These are phyloP conservation scores for Cisticola juncidis DNA, from an alignment of 2,113 vertebrate species.

Conservation along the genomic window DNA sequence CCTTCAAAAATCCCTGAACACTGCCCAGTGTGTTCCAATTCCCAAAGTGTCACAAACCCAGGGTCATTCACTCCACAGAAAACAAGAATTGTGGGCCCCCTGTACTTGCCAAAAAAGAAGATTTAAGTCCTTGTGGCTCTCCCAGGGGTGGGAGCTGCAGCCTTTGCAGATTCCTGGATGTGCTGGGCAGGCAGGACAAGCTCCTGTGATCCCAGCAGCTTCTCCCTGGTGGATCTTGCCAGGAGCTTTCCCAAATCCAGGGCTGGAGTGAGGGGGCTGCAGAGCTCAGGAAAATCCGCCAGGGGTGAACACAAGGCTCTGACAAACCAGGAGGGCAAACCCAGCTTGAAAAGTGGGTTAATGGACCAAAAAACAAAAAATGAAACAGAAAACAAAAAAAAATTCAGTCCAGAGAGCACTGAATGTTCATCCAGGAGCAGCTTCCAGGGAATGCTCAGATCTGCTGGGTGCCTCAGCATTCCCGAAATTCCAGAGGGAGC, in stretches of 20 bases:
- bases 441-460: not conserved
- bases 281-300: not conserved
- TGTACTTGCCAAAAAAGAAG: not conserved
- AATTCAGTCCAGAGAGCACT: rapidly evolving
- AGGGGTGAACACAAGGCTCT: rapidly evolving
- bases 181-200: not conserved
- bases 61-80: not conserved
- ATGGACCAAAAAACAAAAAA: not conserved
- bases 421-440: not conserved
- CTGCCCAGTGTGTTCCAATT: not conserved
- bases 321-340: not conserved
- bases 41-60: not conserved
- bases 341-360: not conserved
- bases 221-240: not conserved
- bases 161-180: not conserved
- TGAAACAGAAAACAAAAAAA: rapidly evolving
- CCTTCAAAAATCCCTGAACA: not conserved
- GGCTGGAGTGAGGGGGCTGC: rapidly evolving
- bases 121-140: not conserved
- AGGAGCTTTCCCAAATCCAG: not conserved
- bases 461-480: rapidly evolving
- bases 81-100: rapidly evolving
- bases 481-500: not conserved
- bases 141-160: not conserved
- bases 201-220: not conserved